A percentile compares a stretch with the other conserved stretches of the same genome.
Evolutionary conservation across 2,797 vertebrate genomes (phyloP).

Genomic region (Poecilia gillii): DNA sequence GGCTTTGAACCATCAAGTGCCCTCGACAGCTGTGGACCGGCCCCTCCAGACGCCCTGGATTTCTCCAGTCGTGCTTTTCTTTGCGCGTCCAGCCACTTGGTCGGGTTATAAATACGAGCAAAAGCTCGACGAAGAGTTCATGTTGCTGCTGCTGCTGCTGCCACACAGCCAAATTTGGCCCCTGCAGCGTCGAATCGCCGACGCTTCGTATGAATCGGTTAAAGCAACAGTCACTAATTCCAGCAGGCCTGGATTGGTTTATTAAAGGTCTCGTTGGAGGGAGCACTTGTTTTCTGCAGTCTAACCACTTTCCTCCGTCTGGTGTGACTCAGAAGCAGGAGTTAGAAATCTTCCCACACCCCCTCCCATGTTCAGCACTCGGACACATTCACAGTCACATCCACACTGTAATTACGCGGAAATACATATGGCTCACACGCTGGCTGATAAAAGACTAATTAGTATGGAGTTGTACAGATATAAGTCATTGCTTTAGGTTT

Average conservation of each 20-base stretch:
- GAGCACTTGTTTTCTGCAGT: slow-evolving; percentile 52
- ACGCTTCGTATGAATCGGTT: slow-evolving; percentile 73
- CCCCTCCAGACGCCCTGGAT: slow-evolving; percentile 54
- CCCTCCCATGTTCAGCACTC: slow-evolving; percentile 7
- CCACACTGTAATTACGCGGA: slow-evolving; percentile 63
- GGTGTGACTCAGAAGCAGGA: slow-evolving; percentile 60
- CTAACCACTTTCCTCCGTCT: slow-evolving; percentile 62
- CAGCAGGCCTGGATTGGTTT: slow-evolving; percentile 56
- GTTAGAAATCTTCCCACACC: slow-evolving; percentile 64
- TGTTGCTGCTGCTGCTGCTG: slow-evolving; percentile 50
- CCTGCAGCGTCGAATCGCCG: slow-evolving; percentile 48
- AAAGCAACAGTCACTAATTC: slow-evolving; percentile 78
- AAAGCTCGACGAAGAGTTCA: slow-evolving; percentile 63
- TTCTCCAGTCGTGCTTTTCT: slow-evolving; percentile 31
- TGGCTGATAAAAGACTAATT: slow-evolving; percentile 53
- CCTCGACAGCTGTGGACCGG: slow-evolving; percentile 76
- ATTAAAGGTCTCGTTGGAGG: slow-evolving; percentile 71
- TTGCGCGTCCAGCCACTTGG: slow-evolving; percentile 41
- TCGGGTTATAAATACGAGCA: slow-evolving; percentile 73
- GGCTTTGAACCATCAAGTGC: slow-evolving; percentile 63
- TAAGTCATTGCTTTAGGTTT: slow-evolving; percentile 15
- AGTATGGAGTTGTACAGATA: slow-evolving; percentile 37
- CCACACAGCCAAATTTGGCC: slow-evolving; percentile 76
- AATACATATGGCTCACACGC: slow-evolving; percentile 60
- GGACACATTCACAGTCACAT: slow-evolving; percentile 49